phyloP scores from a whole-genome alignment of 1,140 invertebrate species.

The Lasaia peninsularis region DNA sequence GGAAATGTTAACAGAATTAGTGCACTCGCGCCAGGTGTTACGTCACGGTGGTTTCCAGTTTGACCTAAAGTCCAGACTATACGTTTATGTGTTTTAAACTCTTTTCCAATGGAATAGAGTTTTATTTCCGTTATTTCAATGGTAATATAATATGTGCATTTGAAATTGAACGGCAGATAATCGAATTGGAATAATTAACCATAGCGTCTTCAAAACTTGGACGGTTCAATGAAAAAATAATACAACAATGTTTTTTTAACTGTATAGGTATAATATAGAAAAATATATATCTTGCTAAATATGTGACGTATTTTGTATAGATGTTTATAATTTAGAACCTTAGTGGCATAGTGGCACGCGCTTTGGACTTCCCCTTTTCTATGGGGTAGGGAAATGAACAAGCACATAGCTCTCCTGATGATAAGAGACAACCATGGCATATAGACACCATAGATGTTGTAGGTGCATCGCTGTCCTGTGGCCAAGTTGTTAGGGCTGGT shows the following conservation, averaged over 20 bases:
- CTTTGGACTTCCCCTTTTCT: too few relatives aligned
- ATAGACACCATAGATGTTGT: too few relatives aligned
- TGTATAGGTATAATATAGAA: too few relatives aligned
- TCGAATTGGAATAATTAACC: constrained; percentile 17
- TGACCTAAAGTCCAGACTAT: not conserved
- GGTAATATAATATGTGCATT: not conserved
- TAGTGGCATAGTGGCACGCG: too few relatives aligned
- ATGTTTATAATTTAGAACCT: too few relatives aligned
- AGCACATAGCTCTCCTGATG: too few relatives aligned
- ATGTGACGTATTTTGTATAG: too few relatives aligned
- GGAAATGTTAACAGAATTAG: constrained; percentile 34
- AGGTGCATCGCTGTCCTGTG: too few relatives aligned
- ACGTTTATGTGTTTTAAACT: not conserved
- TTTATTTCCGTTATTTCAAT: not conserved
- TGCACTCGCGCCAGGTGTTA: constrained; percentile 26
- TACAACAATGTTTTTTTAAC: not conserved
- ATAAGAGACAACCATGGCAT: too few relatives aligned
- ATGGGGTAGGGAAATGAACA: too few relatives aligned
- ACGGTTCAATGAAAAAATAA: not conserved
- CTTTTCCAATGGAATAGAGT: not conserved
- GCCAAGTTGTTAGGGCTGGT: too few relatives aligned
- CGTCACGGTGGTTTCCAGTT: constrained; percentile 10
- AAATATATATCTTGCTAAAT: too few relatives aligned
- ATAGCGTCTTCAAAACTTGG: not conserved
- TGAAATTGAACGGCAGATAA: not conserved